Conservation (phyloP, 2,113 vertebrate genomes). For the Lepisosteus oculatus region DNA sequence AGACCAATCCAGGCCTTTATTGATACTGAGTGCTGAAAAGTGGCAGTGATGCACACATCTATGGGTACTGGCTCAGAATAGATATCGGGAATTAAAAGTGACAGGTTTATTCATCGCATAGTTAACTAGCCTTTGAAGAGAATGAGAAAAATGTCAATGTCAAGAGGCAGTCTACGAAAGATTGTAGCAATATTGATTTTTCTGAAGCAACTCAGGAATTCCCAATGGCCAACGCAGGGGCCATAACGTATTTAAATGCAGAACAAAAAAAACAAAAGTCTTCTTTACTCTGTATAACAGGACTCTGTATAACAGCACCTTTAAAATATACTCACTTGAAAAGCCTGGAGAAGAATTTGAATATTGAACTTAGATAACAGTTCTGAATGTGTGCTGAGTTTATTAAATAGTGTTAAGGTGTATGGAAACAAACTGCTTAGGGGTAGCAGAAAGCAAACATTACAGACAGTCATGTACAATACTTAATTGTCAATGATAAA, state of each 20-base stretch:
- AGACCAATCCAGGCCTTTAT: slow-evolving; percentile 36
- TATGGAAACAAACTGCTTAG: neutral
- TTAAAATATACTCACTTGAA: neutral
- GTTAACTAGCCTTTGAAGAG: slow-evolving; percentile 62
- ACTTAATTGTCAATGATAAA: too few species aligned
- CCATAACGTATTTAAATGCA: slow-evolving; percentile 44
- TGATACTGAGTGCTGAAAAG: slow-evolving; percentile 34
- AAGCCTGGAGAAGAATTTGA: neutral
- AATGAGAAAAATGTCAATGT: slow-evolving; percentile 55
- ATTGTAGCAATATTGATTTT: slow-evolving; percentile 62
- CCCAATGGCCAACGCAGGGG: slow-evolving; percentile 28
- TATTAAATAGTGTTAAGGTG: neutral
- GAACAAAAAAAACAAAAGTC: slow-evolving; percentile 43
- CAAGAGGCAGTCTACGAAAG: slow-evolving; percentile 39
- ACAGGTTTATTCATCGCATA: slow-evolving; percentile 66
- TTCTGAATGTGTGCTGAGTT: too few species aligned
- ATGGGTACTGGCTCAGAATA: slow-evolving; percentile 43
- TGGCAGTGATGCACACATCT: slow-evolving; percentile 20
- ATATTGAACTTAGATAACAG: too few species aligned
- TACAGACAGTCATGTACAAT: neutral
- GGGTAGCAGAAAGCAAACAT: neutral
- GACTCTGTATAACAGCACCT: slow-evolving; percentile 13
- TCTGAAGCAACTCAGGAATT: slow-evolving; percentile 38
- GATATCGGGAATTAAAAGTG: slow-evolving; percentile 49
- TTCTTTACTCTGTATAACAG: slow-evolving; percentile 18